Base-by-base conservation (phyloP, 2,888 invertebrate species). In the Sminthurides aquaticus region DNA sequence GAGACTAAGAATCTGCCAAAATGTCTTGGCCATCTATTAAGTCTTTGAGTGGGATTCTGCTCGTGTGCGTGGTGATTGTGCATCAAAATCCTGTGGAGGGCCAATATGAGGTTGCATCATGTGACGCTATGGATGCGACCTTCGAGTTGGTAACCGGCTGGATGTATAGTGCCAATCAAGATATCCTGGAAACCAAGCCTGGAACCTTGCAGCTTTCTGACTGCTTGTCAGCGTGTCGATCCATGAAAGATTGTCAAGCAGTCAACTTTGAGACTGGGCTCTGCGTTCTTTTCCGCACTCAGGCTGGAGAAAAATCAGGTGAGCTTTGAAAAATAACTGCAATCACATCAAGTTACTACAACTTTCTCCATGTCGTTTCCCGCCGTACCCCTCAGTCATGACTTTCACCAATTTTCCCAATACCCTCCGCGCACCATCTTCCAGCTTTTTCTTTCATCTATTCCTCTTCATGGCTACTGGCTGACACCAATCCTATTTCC, bases 91-190 rank as follows among this genome's bases (percentile, higher is more conserved):
- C 18, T 5, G 52, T 52, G 52, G 20, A 59, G 29, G 72, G 73
- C 20, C 74, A 74, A 62, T 74, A 74, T 60, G 81, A 90, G 84
- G 84, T 71, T n/a, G 62, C 66, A 20, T 69, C 73, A 54, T 76
- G 76, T 64, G 72, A 75, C 1, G 66, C 67, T 11, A 74, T 75
- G 25, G 75, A 75, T 63, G 68, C 75, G 20, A 76, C 76, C n/a
- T 78, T 78, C 69, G 78, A 78, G 67, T 72, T 78, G 49, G 74
- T 78, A 54, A 78, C 78, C 2, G 78, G 78, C n/a, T 77, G 76
- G 72, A 77, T 78, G 69, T 78, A 76, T 67, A 76, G 76, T 62
- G 73, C 77, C 22, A 77, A 77, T 62, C 79, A 80, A 68, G 83
- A 78, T 76, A 82, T 78, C 74, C 81, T 79, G 52, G 78, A 78